Evolutionary conservation across 2,888 invertebrate species (phyloP), one percentile per base, ranked within the genome.

Genomic region (Odontocolon sp.): DNA sequence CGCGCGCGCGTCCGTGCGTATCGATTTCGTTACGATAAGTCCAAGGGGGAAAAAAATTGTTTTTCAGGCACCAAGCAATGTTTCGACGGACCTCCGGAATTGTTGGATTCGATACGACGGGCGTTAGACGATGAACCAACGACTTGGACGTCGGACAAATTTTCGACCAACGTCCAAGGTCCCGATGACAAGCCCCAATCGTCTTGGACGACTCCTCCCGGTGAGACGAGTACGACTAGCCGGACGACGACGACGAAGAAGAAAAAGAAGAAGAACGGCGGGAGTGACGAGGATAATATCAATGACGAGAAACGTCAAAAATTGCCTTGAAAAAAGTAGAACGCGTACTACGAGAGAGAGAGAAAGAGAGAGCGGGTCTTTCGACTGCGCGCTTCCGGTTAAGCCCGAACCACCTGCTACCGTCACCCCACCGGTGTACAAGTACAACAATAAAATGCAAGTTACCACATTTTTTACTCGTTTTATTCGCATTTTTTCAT

Each of bases 61-160:
- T 50, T 91, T 91, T 79, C 91, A 95, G 95, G 95, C 89, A 93
- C 92, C 82, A 95, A 94, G 91, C 89, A 92, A 81, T 92, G 93
- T 79, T 91, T 93, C 84, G 90, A 91, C 31, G 94, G 93, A 81
- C 92, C 93, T 4, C 90, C 92, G 50, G 91, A 93, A 74, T 85
- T 94, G 81, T 92, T 94, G 81, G 92, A 94, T 78, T 92, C 93
- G 3, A 92, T 95, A 76, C 92, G 92, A 82, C 91, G 92, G 86
- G 94, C 93, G 16, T 88, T 95, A 72, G 91, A 90, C 83, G 91
- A 92, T 81, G 92, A 31, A 21, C 64, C 52, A 50, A 18, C 54
- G 31, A 42, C 2, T 50, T 31, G 33, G 11, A 45, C 18, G 14
- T 16, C 52, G 2, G 40, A 50, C 21, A 36, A 16, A 52, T 18